Evolutionary conservation across 2,113 vertebrate species (phyloP).

Genomic region (Scytalopus superciliaris): DNA sequence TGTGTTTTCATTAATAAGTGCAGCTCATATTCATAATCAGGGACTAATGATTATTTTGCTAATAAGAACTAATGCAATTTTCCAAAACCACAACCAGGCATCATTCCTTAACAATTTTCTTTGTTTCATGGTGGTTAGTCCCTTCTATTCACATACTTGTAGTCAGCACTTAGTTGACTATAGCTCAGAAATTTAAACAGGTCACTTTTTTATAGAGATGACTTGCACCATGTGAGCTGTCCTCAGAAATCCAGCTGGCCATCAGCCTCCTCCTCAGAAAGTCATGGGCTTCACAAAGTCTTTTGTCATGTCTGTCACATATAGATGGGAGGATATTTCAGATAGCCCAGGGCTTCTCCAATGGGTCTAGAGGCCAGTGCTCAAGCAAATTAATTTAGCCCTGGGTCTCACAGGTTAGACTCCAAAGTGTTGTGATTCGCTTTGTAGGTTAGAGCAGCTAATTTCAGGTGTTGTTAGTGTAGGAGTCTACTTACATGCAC

Average conservation of each 20-base stretch:
- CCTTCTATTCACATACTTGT: neutral
- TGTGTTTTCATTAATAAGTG: neutral
- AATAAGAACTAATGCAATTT: neutral
- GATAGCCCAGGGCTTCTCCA: neutral
- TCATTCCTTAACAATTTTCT: neutral
- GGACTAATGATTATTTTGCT: neutral
- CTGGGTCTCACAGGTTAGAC: neutral
- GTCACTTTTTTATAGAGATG: neutral
- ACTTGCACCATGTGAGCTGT: neutral
- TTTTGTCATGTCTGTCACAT: neutral
- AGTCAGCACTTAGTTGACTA: neutral
- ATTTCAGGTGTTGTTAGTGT: neutral
- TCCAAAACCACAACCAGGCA: neutral
- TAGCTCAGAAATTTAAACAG: neutral
- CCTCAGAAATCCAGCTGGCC: neutral
- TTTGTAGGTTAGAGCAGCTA: neutral
- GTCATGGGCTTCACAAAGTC: neutral
- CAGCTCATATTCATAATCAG: neutral
- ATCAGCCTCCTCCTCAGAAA: neutral
- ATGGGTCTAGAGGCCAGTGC: accelerated
- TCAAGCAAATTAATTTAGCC: neutral
- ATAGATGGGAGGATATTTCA: neutral
- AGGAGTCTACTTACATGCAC: neutral
- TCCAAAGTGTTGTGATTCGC: neutral
- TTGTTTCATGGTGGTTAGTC: neutral